phyloP scores from a whole-genome alignment of 2,113 vertebrate species.

The Cinclus cinclus region DNA sequence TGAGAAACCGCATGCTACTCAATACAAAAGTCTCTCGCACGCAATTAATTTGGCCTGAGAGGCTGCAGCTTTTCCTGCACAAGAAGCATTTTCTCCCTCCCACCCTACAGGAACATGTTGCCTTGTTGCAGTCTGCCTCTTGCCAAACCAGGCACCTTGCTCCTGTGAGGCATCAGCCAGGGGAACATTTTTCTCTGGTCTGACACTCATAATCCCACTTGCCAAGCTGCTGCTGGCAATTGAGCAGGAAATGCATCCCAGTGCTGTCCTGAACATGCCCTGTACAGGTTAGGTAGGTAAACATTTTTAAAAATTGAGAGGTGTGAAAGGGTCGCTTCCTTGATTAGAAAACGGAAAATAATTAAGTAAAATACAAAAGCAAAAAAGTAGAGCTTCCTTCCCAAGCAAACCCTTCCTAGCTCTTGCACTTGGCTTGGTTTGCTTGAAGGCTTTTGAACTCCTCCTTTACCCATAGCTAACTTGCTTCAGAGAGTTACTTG shows the following conservation, averaged over 20 bases:
- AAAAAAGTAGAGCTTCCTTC: not conserved
- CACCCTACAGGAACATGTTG: not conserved
- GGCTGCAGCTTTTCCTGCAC: not conserved
- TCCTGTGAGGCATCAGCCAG: not conserved
- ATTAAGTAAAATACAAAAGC: not conserved
- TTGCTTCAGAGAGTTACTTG: not conserved
- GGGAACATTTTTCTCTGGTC: not conserved
- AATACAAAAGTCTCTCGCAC: fast-evolving
- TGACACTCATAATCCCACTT: not conserved
- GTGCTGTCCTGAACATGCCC: not conserved
- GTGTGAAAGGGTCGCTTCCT: not conserved
- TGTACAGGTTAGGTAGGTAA: not conserved
- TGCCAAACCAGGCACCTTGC: not conserved
- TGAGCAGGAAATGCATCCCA: not conserved
- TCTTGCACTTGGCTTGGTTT: not conserved
- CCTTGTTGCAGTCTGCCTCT: not conserved
- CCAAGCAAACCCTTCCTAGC: not conserved
- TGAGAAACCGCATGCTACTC: not conserved
- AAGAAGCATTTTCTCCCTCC: not conserved
- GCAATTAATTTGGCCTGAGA: not conserved
- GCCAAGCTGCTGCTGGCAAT: not conserved
- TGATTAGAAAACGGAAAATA: not conserved
- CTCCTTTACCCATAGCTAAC: not conserved
- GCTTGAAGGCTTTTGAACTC: not conserved
- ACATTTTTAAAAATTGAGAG: not conserved